Evolutionary conservation across 2,888 invertebrate species (phyloP).

Genomic region (Parochlus steinenii): DNA sequence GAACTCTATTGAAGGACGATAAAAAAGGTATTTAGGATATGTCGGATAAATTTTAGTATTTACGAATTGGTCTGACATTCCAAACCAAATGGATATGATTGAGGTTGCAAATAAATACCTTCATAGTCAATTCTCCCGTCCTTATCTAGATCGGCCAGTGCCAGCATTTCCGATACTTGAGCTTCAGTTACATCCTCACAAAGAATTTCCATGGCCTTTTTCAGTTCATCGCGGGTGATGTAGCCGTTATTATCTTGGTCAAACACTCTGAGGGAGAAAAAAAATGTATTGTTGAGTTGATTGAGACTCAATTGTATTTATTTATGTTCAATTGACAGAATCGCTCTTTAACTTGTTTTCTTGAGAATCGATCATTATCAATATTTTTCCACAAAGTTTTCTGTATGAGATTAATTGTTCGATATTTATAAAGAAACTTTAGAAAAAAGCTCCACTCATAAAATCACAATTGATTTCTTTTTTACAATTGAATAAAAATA

Average conservation of each 20-base stretch:
- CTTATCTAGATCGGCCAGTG: conserved; percentile 59
- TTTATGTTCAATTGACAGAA: no score
- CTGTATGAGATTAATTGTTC: no score
- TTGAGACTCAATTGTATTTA: no score
- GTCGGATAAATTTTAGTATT: no score
- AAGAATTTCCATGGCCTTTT: conserved; percentile 67
- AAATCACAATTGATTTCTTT: no score
- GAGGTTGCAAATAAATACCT: conserved; percentile 34
- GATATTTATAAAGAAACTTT: no score
- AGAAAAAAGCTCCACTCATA: no score
- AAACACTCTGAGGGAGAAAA: conserved; percentile 44
- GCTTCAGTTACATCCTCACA: conserved; percentile 60
- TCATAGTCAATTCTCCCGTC: conserved; percentile 70
- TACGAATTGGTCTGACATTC: no score
- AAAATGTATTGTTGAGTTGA: not conserved
- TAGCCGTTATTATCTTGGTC: conserved; percentile 83
- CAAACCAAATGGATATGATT: not conserved
- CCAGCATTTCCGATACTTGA: conserved; percentile 56
- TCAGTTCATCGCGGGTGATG: conserved; percentile 64
- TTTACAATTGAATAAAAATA: conserved; percentile 7
- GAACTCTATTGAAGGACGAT: conserved; percentile 16
- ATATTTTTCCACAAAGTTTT: no score
- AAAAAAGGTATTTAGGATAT: conserved; percentile 2
- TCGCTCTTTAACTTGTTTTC: no score
- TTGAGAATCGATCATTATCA: no score